Evolutionary conservation across 2,113 vertebrate genomes (phyloP).

Genomic region (human): GRCh38 chr2:223895501-223896000

Average conservation of each 20-base stretch:
- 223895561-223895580: conserved; percentile 97
- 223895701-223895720: background rate
- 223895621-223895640: conserved; percentile 88
- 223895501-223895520: conserved; percentile 98
- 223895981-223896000: too few species aligned
- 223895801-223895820: background rate
- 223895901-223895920: too few species aligned
- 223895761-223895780: background rate
- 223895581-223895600: conserved; percentile 95
- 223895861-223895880: background rate
- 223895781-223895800: background rate
- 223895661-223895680: background rate
- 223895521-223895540: conserved; percentile 93
- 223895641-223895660: background rate
- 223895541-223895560: conserved; percentile 99
- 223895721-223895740: background rate
- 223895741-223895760: background rate
- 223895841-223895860: background rate
- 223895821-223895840: background rate
- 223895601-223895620: conserved; percentile 96
- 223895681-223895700: background rate
- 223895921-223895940: too few species aligned
- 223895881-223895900: too few species aligned
- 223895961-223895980: too few species aligned
- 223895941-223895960: too few species aligned